Evolutionary conservation across 2,888 invertebrate species (phyloP), one percentile per base, ranked within the genome.

Genomic region (Pachliopta kotzebuea): DNA sequence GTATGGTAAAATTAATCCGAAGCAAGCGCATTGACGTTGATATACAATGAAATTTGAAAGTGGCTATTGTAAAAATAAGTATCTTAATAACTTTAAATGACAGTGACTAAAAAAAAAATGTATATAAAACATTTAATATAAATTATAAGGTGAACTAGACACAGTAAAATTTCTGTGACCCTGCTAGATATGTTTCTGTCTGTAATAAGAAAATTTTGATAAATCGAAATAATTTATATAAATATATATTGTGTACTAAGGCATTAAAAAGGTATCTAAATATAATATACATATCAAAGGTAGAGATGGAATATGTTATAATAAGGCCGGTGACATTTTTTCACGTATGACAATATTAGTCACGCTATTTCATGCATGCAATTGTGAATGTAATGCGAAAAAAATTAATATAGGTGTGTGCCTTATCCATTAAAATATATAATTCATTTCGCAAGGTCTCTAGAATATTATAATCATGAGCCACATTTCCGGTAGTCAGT

Each of bases 301-400:
- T 45, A n/a, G 18, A 45, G 4, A n/a, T 45, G 45, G 6, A n/a
- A 4, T n/a, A 45, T n/a, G n/a, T n/a, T 45, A 18, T 45, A 45
- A 45, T 45, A n/a, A 45, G n/a, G 45, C 18, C 45, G 6, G 45
- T 50, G 56, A 56, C 62, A 62, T 62, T 56, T 62, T 56, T 56
- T 9, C 62, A 50, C 50, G 62, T 50, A 56, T 31, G 26, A 60
- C 53, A 37, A 14, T n/a, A 49, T 60, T 53, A 60, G 49, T 61
- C 61, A 61, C 49, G 11, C 26, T 20, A 42, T 54, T 53, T 21
- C 53, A 54, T 60, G 26, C 60, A 42, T 60, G 45, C 45, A 45
- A n/a, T 45, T 45, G 45, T n/a, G 8, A n/a, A n/a, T n/a, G 4
- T 45, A 45, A 45, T 45, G 45, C 45, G 18, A 45, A 6, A 45